phyloP scores from a whole-genome alignment of 2,797 vertebrate species.

The Lagocephalus sceleratus region DNA sequence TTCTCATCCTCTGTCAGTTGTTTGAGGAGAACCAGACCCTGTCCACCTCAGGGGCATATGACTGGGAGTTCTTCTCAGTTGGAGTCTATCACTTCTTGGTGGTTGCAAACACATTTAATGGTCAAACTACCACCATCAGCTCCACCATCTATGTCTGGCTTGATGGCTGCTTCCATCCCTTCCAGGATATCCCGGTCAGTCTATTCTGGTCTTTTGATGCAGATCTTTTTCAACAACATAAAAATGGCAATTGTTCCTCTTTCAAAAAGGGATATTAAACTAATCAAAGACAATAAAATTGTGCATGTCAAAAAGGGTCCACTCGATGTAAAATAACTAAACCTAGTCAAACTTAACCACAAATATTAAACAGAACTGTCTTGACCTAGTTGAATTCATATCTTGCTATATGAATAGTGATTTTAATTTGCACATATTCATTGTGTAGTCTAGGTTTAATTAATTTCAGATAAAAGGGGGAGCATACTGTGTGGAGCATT shows the following conservation, averaged over 20 bases:
- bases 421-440: neutral
- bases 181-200: conserved; percentile 68
- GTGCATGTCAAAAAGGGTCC: too few species aligned
- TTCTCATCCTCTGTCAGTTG: conserved; percentile 33
- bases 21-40: conserved; percentile 93
- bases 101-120: conserved; percentile 93
- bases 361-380: too few species aligned
- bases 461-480: neutral
- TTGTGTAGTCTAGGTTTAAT: neutral
- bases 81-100: conserved; percentile 88
- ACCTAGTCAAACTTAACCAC: too few species aligned
- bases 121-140: conserved; percentile 83
- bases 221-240: neutral
- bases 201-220: too few species aligned
- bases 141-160: conserved; percentile 80
- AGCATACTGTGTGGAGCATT: too few species aligned
- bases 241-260: neutral
- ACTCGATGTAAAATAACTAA: too few species aligned
- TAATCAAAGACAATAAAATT: neutral
- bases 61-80: conserved; percentile 94
- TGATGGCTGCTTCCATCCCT: conserved; percentile 60
- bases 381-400: too few species aligned
- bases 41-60: conserved; percentile 89
- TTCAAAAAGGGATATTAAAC: neutral
- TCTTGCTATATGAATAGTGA: neutral